Conservation (phyloP, 1,140 invertebrate genomes). For the Copidosoma floridanum region DNA sequence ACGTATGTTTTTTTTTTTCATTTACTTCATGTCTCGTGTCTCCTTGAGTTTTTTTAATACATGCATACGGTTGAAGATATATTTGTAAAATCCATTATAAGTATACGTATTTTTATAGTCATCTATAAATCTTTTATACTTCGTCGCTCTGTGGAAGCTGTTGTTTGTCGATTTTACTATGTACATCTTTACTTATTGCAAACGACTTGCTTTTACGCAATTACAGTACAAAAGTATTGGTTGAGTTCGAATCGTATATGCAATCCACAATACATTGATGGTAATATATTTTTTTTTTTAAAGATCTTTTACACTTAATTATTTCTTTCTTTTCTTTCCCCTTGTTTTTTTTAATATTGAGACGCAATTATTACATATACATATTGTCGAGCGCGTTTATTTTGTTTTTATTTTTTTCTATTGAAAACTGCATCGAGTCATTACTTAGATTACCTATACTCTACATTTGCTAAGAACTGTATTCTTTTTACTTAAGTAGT, state of each 20-base stretch:
- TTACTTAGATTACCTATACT: conserved; percentile 19
- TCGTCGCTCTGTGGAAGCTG: neutral
- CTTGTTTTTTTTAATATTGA: neutral
- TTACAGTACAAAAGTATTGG: conserved; percentile 25
- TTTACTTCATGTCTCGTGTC: no score
- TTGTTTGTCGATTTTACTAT: conserved; percentile 9
- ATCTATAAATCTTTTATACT: conserved; percentile 5
- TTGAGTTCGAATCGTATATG: conserved; percentile 11
- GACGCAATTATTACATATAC: conserved; percentile 18
- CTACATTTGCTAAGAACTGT: conserved; percentile 16
- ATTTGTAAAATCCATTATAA: no score
- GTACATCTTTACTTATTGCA: conserved; percentile 10
- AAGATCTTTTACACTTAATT: no score
- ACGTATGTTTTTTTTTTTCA: conserved; percentile 20
- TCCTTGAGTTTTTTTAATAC: conserved; percentile 17
- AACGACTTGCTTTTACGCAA: neutral
- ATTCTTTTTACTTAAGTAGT: conserved; percentile 17
- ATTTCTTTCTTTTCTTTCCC: neutral
- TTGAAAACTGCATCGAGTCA: conserved; percentile 11
- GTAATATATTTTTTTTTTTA: no score
- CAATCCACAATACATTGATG: no score
- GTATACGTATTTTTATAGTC: no score
- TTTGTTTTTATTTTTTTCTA: conserved; percentile 6
- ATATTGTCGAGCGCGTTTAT: conserved; percentile 24
- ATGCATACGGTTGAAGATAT: conserved; percentile 10